A percentile compares a stretch with the other conserved stretches of the same genome.
phyloP scores from a whole-genome alignment of 1,140 invertebrate genomes.

The Lasaia peninsularis region DNA sequence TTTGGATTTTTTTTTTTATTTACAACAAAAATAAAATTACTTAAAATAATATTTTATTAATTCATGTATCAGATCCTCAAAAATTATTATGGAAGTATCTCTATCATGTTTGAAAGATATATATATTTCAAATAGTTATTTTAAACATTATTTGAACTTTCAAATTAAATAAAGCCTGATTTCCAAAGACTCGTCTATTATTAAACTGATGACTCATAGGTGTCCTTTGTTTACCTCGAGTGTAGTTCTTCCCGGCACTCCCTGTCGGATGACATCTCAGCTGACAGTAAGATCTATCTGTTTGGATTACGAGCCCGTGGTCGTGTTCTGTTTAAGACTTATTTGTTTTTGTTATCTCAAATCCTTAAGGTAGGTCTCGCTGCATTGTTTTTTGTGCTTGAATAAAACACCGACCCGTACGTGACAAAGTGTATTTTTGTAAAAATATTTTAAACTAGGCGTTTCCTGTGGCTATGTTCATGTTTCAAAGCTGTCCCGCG shows the following conservation, averaged over 20 bases:
- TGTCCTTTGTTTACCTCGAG: constrained; percentile 13
- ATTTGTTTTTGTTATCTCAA: constrained; percentile 49
- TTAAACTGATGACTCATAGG: constrained; percentile 42
- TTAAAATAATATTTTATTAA: no score
- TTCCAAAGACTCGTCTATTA: constrained; percentile 26
- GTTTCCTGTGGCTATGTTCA: no score
- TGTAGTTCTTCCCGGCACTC: constrained; percentile 27
- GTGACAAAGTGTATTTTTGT: constrained; percentile 19
- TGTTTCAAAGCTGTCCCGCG: no score
- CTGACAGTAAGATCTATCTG: constrained; percentile 59
- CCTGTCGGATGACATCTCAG: constrained; percentile 30
- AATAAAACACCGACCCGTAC: constrained; percentile 11
- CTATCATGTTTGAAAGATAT: no score
- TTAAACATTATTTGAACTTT: no score
- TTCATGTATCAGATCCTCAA: no score
- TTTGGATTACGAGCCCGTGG: constrained; percentile 61
- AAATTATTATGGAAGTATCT: no score
- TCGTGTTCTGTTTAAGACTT: constrained; percentile 44
- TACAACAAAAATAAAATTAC: no score
- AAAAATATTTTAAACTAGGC: no score
- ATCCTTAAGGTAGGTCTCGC: constrained; percentile 46
- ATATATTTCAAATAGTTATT: no score
- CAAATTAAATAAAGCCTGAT: neutral
- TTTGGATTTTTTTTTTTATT: no score
- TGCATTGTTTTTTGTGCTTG: constrained; percentile 35